These are phyloP conservation scores for Lepus timidus DNA, from an alignment of 2,113 vertebrate genomes.

Conservation along the genomic window DNA sequence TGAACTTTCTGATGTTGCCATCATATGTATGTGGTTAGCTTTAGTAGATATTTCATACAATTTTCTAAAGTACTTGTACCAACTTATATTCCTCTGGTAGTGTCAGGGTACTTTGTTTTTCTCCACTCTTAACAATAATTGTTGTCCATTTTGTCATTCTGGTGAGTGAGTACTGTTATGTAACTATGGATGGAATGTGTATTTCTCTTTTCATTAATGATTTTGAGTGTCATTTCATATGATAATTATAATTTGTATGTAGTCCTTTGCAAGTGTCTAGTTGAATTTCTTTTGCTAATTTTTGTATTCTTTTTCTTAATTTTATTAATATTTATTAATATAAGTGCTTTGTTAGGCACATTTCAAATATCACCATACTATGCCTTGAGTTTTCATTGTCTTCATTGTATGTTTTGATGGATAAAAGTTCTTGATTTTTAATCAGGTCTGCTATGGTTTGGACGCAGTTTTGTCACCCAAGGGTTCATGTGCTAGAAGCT, in stretches of 20 bases:
- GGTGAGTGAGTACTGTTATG: neutral
- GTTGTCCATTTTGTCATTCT: neutral
- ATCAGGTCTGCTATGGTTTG: neutral
- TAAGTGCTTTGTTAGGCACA: neutral
- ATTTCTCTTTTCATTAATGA: constrained; percentile 32
- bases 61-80: neutral
- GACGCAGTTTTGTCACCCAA: too few relatives aligned
- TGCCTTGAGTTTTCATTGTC: constrained; percentile 44
- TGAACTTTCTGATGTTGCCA: too few relatives aligned
- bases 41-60: constrained; percentile 26
- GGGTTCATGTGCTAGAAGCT: too few relatives aligned
- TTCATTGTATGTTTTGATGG: neutral
- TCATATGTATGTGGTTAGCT: neutral
- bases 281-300: neutral
- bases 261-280: neutral
- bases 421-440: constrained; percentile 41
- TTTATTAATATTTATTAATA: constrained; percentile 8
- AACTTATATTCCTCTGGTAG: neutral
- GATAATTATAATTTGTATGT: neutral
- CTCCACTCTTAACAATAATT: neutral
- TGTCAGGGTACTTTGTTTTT: neutral
- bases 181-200: neutral
- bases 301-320: neutral
- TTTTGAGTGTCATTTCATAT: neutral
- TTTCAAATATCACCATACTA: neutral